Evolutionary conservation across 2,113 vertebrate species (phyloP).

Genomic region (Coturnix japonica): DNA sequence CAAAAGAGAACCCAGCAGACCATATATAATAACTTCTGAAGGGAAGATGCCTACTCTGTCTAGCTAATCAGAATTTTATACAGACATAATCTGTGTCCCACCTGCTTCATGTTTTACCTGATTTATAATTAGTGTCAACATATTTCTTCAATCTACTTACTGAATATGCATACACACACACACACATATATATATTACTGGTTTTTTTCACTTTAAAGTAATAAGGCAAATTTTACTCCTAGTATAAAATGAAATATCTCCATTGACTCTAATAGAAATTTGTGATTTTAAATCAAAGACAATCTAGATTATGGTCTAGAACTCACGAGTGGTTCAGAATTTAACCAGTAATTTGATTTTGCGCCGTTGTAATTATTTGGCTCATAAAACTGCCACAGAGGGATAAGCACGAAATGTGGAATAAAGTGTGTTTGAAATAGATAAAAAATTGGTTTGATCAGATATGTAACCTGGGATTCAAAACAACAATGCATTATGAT

Average conservation of each 20-base stretch:
- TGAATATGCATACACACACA: neutral
- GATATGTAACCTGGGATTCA: neutral
- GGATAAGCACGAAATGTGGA: neutral
- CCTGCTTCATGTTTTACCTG: neutral
- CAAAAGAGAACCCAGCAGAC: neutral
- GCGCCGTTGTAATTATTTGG: neutral
- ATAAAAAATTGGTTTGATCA: neutral
- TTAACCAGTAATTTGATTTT: neutral
- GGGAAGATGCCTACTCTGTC: neutral
- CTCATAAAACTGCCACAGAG: neutral
- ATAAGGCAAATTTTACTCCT: neutral
- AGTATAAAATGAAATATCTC: neutral
- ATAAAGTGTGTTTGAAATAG: neutral
- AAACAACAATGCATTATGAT: neutral
- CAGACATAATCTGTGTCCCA: neutral
- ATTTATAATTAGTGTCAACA: neutral
- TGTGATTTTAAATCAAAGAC: neutral
- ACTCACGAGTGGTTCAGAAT: neutral
- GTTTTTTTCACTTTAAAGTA: neutral
- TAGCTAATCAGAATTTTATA: neutral
- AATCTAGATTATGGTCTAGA: conserved; percentile 14
- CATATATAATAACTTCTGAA: neutral
- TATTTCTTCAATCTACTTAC: neutral
- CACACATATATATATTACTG: too few species aligned
- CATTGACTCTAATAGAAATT: neutral